phyloP scores from a whole-genome alignment of 2,113 vertebrate species.

The Athene cunicularia region DNA sequence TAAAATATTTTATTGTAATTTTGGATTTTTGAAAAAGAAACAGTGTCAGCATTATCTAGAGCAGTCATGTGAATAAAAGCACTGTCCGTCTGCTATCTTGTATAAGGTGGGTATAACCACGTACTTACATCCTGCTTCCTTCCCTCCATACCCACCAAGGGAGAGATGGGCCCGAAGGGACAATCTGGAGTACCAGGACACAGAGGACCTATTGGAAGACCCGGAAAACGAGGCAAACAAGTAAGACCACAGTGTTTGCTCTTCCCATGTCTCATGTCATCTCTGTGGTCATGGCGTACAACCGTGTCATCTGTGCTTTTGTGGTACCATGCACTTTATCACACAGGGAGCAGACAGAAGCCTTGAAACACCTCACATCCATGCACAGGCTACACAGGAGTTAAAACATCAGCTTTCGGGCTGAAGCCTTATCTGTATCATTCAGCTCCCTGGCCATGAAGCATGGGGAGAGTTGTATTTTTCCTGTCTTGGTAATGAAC shows the following conservation, averaged over 20 bases:
- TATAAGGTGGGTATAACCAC: background rate
- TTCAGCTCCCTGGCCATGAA: background rate
- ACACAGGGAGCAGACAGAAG: fast-evolving
- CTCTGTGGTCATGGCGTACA: background rate
- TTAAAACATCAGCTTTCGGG: background rate
- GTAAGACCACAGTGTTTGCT: conserved; percentile 64
- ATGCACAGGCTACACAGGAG: background rate
- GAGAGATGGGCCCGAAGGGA: conserved; percentile 98
- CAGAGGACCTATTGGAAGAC: conserved; percentile 93
- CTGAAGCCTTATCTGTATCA: background rate
- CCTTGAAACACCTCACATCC: background rate
- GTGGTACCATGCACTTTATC: background rate
- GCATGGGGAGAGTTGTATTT: background rate
- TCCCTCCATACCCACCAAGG: conserved; percentile 73
- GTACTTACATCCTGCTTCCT: background rate
- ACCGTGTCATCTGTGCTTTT: fast-evolving
- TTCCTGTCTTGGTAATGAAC: background rate
- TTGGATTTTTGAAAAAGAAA: background rate
- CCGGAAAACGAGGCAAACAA: conserved; percentile 96
- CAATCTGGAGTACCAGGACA: conserved; percentile 89
- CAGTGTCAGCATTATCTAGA: background rate
- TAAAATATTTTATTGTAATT: background rate
- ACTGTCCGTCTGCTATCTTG: background rate
- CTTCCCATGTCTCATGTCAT: background rate
- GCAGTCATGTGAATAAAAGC: background rate